Conservation (phyloP, 2,888 invertebrate genomes). For the Synergus umbraculus region DNA sequence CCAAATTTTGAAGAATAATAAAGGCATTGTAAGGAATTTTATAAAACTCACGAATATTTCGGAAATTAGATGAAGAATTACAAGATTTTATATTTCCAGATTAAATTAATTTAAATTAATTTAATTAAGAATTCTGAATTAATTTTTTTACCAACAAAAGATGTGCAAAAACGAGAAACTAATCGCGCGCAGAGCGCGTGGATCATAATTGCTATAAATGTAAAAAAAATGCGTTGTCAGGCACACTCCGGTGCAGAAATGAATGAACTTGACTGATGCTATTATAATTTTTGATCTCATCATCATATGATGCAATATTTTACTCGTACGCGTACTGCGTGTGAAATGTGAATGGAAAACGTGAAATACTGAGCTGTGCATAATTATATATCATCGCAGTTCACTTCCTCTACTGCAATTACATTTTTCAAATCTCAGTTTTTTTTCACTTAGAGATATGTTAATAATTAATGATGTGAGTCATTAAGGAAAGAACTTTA, state of each 20-base stretch:
- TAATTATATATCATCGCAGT: slow-evolving; percentile 5
- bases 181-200: no score
- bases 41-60: no score
- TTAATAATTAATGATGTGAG: neutral
- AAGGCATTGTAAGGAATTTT: no score
- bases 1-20: no score
- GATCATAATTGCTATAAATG: no score
- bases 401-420: slow-evolving; percentile 1
- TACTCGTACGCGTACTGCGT: neutral
- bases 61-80: no score
- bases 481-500: neutral
- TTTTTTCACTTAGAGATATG: neutral
- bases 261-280: neutral
- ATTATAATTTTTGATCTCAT: neutral
- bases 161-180: no score
- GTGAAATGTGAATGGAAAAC: neutral
- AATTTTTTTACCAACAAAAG: no score
- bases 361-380: neutral
- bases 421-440: neutral
- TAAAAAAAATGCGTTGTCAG: neutral
- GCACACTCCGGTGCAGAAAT: neutral
- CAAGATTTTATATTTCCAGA: no score
- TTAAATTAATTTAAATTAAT: no score
- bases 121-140: no score
- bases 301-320: slow-evolving; percentile 11